Evolutionary conservation across 2,797 vertebrate genomes (phyloP).

Genomic region (Hydrophis major): DNA sequence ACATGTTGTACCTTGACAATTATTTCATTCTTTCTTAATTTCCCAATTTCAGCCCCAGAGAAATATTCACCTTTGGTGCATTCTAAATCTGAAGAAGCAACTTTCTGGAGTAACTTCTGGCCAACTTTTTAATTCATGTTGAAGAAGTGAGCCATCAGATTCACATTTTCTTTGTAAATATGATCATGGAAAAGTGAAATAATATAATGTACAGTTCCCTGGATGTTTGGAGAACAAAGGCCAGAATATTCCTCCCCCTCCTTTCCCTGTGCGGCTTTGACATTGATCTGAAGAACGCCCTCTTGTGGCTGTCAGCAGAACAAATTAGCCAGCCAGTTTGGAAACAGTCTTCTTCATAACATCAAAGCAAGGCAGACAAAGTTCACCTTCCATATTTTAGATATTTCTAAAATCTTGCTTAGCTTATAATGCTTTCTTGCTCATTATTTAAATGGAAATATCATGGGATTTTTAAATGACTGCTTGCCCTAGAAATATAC

Average conservation of each 20-base stretch:
- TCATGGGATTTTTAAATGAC: slow-evolving; percentile 87
- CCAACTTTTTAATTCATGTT: background rate
- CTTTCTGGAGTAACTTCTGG: slow-evolving; percentile 8
- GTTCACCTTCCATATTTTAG: slow-evolving; percentile 65
- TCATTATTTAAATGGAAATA: slow-evolving; percentile 86
- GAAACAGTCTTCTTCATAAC: slow-evolving; percentile 12
- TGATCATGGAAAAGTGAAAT: slow-evolving; percentile 64
- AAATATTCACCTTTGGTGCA: slow-evolving; percentile 69
- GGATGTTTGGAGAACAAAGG: slow-evolving; percentile 78
- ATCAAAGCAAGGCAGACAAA: slow-evolving; percentile 13
- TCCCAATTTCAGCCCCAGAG: slow-evolving; percentile 31
- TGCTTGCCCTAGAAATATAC: slow-evolving; percentile 87
- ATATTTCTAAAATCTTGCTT: slow-evolving; percentile 58
- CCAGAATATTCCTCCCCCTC: slow-evolving; percentile 67
- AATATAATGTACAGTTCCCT: slow-evolving; percentile 69
- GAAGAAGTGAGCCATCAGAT: slow-evolving; percentile 1
- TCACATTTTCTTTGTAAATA: slow-evolving; percentile 27
- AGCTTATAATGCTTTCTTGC: slow-evolving; percentile 84
- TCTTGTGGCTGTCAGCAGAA: slow-evolving; percentile 78
- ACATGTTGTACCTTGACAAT: background rate
- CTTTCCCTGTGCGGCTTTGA: slow-evolving; percentile 88
- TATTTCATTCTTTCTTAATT: slow-evolving; percentile 10
- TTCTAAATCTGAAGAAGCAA: slow-evolving; percentile 49
- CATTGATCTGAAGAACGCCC: slow-evolving; percentile 97
- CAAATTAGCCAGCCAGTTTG: background rate